A percentile compares a stretch with the other conserved stretches of the same genome.
Conservation (phyloP, 2,113 vertebrate genomes). For the Scalopus aquaticus region DNA sequence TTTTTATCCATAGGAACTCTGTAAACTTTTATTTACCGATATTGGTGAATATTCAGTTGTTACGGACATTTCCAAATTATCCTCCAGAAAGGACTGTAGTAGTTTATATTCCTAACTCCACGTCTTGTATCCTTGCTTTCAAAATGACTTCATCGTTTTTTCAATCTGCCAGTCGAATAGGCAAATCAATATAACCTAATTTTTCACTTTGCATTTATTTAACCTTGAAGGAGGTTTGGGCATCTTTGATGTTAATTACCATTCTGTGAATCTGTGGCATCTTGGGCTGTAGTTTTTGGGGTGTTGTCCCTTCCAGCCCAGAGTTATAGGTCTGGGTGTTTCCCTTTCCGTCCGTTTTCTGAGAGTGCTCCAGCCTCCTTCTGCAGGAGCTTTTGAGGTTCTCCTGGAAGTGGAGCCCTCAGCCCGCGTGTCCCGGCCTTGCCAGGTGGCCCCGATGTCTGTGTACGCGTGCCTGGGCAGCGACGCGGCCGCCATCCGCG, state of each 20-base stretch:
- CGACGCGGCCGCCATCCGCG: constrained; percentile 95
- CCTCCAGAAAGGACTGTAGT: neutral
- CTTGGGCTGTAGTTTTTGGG: neutral
- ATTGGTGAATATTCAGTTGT: neutral
- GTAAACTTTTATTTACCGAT: neutral
- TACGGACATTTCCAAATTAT: neutral
- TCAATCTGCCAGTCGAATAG: neutral
- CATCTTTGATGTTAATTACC: neutral
- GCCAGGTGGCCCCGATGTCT: constrained; percentile 97
- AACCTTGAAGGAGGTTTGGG: neutral
- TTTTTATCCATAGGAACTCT: neutral
- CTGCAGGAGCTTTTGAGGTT: neutral
- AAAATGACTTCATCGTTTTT: neutral
- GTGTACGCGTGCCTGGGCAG: constrained; percentile 97
- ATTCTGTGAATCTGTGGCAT: neutral
- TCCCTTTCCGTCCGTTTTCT: neutral
- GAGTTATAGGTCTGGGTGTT: neutral
- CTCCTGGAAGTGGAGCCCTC: neutral
- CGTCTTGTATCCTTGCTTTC: neutral
- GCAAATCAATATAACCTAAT: neutral
- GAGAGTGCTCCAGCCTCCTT: neutral
- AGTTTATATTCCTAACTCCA: neutral
- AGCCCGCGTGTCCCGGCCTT: neutral
- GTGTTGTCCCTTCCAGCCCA: neutral
- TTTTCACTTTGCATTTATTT: constrained; percentile 20